phyloP scores from a whole-genome alignment of 2,113 vertebrate genomes.

The Semnopithecus entellus region DNA sequence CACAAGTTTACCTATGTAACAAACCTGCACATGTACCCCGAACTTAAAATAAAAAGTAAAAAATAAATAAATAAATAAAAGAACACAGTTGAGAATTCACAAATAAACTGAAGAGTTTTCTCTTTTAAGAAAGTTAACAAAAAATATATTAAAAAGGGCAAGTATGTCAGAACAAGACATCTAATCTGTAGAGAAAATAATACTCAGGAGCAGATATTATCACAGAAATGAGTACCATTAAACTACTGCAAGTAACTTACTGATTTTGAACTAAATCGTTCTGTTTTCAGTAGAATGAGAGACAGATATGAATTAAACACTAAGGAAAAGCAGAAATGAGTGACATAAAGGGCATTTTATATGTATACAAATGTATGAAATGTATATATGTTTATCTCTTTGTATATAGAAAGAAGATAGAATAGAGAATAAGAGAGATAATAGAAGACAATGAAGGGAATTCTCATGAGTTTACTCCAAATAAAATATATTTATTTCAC shows the following conservation, averaged over 20 bases:
- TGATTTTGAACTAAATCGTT: background rate
- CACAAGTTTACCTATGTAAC: too few species aligned
- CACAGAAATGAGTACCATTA: background rate
- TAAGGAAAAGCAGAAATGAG: background rate
- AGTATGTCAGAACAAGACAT: background rate
- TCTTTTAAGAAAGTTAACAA: background rate
- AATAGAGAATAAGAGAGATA: background rate
- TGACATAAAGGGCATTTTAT: background rate
- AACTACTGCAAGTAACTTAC: background rate
- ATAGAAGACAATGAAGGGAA: background rate
- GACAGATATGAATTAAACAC: background rate
- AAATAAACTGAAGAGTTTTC: background rate
- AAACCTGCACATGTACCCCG: too few species aligned
- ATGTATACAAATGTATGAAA: background rate
- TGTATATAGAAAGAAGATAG: background rate
- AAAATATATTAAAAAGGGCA: background rate
- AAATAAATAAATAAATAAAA: background rate
- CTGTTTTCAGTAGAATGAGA: background rate
- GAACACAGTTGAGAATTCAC: background rate
- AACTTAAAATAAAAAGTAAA: too few species aligned
- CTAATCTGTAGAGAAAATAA: background rate
- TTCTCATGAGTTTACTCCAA: background rate
- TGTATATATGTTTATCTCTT: background rate
- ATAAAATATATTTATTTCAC: background rate
- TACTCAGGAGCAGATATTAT: background rate